Percentiles rank a stretch among this genome's conserved stretches.
These are phyloP conservation scores for Masticophis lateralis DNA, from an alignment of 2,797 vertebrate species.

Conservation along the genomic window DNA sequence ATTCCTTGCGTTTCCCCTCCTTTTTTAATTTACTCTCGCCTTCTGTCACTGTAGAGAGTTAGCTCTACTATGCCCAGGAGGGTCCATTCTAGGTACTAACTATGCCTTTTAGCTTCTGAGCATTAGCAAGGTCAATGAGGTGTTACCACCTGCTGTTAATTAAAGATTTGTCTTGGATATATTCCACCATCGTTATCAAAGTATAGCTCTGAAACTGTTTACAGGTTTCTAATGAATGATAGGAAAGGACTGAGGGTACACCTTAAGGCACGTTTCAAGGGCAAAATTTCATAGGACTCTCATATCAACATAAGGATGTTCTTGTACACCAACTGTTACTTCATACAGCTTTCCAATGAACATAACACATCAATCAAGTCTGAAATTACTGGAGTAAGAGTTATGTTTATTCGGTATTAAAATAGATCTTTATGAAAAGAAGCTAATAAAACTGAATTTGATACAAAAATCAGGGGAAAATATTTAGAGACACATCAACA, in stretches of 20 bases:
- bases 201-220: conserved; percentile 32
- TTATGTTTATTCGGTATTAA: conserved; percentile 64
- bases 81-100: not conserved
- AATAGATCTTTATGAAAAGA: conserved; percentile 62
- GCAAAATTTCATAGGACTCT: conserved; percentile 59
- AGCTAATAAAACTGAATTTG: conserved; percentile 58
- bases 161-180: conserved; percentile 22
- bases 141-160: not conserved
- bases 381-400: conserved; percentile 66
- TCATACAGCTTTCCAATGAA: conserved; percentile 58
- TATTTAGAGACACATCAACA: conserved; percentile 6
- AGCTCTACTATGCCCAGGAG: not conserved
- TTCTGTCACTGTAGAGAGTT: not conserved
- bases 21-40: not conserved
- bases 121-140: not conserved
- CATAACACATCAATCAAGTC: conserved; percentile 47
- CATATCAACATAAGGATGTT: conserved; percentile 69
- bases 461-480: conserved; percentile 59
- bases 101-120: not conserved
- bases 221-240: conserved; percentile 32
- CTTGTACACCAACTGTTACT: conserved; percentile 53
- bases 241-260: conserved; percentile 50
- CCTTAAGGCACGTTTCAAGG: conserved; percentile 65
- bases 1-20: not conserved
- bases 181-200: conserved; percentile 4